Evolutionary conservation across 2,888 invertebrate genomes (phyloP).

Genomic region (Glaucopsyche alexis): DNA sequence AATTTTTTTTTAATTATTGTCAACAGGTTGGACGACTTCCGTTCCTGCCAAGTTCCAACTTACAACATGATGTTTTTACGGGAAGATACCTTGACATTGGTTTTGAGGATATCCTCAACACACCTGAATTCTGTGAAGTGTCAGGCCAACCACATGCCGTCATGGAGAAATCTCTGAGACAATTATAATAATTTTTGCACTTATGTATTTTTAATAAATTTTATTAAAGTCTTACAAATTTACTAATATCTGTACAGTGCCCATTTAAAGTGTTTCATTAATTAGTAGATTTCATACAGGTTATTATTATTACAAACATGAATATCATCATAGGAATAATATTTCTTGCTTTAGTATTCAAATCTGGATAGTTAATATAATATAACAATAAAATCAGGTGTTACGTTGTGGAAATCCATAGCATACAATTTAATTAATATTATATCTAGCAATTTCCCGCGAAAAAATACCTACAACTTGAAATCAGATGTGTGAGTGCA

Average conservation of each 20-base stretch:
- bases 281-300: background rate
- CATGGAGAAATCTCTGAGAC: conserved; percentile 86
- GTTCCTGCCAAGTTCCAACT: conserved; percentile 85
- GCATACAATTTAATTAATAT: too few species aligned
- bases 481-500: too few species aligned
- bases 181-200: conserved; percentile 54
- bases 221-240: background rate
- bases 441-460: too few species aligned
- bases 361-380: too few species aligned
- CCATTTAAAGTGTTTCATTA: too few species aligned
- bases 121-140: conserved; percentile 85
- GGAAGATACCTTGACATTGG: conserved; percentile 87
- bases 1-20: conserved; percentile 33
- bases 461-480: too few species aligned
- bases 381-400: too few species aligned
- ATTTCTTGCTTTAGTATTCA: background rate
- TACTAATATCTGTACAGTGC: background rate
- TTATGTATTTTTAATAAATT: background rate
- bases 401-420: too few species aligned
- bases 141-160: conserved; percentile 91
- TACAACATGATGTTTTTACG: conserved; percentile 85
- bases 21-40: conserved; percentile 81
- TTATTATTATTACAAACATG: too few species aligned
- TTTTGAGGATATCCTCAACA: conserved; percentile 88
- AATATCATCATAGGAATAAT: too few species aligned